Percentiles rank a stretch among this genome's conserved stretches.
These are phyloP conservation scores for Myoxocephalus aenaeus DNA, from an alignment of 2,797 vertebrate species.

Conservation along the genomic window DNA sequence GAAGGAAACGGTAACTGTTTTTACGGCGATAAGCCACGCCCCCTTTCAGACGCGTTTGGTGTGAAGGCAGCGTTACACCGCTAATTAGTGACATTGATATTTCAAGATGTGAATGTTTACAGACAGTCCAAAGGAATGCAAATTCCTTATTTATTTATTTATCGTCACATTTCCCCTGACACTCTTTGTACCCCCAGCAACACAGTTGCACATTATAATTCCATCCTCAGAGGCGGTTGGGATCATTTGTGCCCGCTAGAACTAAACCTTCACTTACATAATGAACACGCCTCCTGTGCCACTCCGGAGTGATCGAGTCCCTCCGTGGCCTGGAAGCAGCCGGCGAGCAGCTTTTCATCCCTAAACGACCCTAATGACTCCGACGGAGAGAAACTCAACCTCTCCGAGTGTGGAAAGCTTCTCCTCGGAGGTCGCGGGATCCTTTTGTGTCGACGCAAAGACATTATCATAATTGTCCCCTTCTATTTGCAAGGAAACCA, in stretches of 20 bases:
- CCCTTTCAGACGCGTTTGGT: too few species aligned
- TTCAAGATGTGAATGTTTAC: conserved; percentile 20
- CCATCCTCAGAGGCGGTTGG: conserved; percentile 21
- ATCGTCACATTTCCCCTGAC: background rate
- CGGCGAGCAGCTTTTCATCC: conserved; percentile 10
- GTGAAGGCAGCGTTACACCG: background rate
- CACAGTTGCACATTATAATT: conserved; percentile 13
- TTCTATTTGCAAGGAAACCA: background rate
- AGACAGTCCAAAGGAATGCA: conserved; percentile 10
- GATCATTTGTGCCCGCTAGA: conserved; percentile 48
- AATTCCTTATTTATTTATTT: background rate
- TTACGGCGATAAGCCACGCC: too few species aligned
- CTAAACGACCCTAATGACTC: conserved; percentile 6
- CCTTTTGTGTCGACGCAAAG: background rate
- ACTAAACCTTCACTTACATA: conserved; percentile 68
- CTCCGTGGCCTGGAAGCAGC: conserved; percentile 35
- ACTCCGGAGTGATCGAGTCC: conserved; percentile 57
- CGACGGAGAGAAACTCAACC: background rate
- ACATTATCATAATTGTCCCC: background rate
- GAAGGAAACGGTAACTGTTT: too few species aligned
- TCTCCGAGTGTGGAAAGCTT: background rate
- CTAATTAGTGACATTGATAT: background rate
- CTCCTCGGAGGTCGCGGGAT: background rate
- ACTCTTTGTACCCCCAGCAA: background rate
- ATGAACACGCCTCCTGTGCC: conserved; percentile 56